Conservation (phyloP, 2,888 invertebrate genomes). For the Leptinotarsa tumamoca region DNA sequence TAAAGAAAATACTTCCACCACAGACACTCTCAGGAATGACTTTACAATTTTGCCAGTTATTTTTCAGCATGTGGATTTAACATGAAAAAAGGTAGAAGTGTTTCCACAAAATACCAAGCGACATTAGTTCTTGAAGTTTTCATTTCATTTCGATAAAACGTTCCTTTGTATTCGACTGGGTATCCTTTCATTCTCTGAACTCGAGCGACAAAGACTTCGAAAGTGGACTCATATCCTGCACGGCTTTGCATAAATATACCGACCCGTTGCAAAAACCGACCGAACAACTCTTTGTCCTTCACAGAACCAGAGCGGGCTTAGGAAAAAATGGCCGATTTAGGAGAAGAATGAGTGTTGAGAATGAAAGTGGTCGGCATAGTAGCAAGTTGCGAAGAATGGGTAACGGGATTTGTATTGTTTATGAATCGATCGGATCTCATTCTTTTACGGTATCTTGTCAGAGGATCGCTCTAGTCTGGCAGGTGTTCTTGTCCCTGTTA, state of each 20-base stretch:
- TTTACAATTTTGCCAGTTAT: background rate
- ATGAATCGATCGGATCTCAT: slow-evolving; percentile 38
- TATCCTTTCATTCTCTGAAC: slow-evolving; percentile 9
- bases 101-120: background rate
- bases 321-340: slow-evolving; percentile 30
- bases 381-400: slow-evolving; percentile 38
- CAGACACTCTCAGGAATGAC: background rate
- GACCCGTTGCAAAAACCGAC: background rate
- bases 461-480: slow-evolving; percentile 32
- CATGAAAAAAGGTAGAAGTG: background rate
- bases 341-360: slow-evolving; percentile 35
- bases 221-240: slow-evolving; percentile 19
- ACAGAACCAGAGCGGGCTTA: slow-evolving; percentile 15
- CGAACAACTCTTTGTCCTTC: slow-evolving; percentile 21
- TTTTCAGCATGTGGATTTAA: background rate
- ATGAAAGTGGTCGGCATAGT: slow-evolving; percentile 42
- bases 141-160: slow-evolving; percentile 8
- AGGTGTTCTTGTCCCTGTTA: slow-evolving; percentile 27
- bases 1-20: background rate
- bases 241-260: slow-evolving; percentile 18
- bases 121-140: slow-evolving; percentile 7
- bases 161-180: slow-evolving; percentile 1
- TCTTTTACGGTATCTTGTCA: slow-evolving; percentile 45
- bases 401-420: slow-evolving; percentile 47
- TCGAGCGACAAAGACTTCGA: slow-evolving; percentile 11